Evolutionary conservation across 2,888 invertebrate species (phyloP).

Genomic region (Drosophila anomalipes): DNA sequence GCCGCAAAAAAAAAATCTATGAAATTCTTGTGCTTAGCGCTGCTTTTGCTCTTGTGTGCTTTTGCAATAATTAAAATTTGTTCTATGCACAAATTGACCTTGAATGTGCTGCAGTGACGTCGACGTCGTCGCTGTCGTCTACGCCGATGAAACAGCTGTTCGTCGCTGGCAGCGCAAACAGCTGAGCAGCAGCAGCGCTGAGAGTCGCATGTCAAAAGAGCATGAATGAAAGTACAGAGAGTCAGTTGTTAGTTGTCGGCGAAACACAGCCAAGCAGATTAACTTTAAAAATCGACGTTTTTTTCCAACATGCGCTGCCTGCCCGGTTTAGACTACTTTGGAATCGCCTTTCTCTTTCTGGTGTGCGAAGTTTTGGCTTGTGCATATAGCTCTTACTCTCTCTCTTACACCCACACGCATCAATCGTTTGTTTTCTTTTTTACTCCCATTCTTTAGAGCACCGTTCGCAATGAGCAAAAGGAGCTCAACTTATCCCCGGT

Average conservation of each 20-base stretch:
- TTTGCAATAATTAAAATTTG: conserved; percentile 18
- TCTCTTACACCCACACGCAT: conserved; percentile 13
- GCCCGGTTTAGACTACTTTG: conserved; percentile 64
- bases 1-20: background rate
- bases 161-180: conserved; percentile 21
- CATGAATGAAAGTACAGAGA: conserved; percentile 34
- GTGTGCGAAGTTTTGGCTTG: conserved; percentile 33
- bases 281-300: conserved; percentile 20
- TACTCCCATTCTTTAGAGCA: conserved; percentile 68
- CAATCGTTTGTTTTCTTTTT: background rate
- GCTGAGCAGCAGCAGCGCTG: conserved; percentile 28
- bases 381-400: conserved; percentile 19
- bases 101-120: conserved; percentile 32
- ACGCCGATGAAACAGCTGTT: conserved; percentile 46
- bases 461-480: conserved; percentile 84
- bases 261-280: conserved; percentile 21
- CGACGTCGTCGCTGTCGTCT: conserved; percentile 17
- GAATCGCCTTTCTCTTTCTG: conserved; percentile 70
- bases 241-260: conserved; percentile 11
- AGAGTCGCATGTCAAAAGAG: conserved; percentile 37
- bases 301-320: conserved; percentile 60
- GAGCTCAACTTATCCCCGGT: conserved; percentile 81
- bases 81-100: conserved; percentile 41
- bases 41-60: conserved; percentile 39
- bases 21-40: background rate